Conservation (phyloP, 2,113 vertebrate species). For the Pelecanoides urinatrix region DNA sequence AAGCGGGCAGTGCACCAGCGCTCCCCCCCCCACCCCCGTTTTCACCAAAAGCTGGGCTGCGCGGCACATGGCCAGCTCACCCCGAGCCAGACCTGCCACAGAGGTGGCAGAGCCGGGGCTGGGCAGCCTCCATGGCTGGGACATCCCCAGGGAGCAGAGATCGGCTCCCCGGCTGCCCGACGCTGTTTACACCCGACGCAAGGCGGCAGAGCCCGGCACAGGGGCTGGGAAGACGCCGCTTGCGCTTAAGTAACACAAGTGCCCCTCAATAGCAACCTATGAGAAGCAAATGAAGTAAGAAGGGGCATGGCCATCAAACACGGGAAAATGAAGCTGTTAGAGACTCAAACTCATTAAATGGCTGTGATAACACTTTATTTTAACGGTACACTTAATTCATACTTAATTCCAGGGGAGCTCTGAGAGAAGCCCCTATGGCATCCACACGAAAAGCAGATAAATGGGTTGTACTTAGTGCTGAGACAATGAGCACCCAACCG, state of each 20-base stretch:
- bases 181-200: not conserved
- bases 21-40: accelerated
- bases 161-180: not conserved
- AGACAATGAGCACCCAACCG: not conserved
- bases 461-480: not conserved
- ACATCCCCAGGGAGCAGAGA: not conserved
- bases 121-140: not conserved
- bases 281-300: not conserved
- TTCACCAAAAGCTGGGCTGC: too few relatives aligned
- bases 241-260: not conserved
- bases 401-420: not conserved
- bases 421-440: not conserved
- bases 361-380: slow-evolving; percentile 8
- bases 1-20: accelerated
- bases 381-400: slow-evolving; percentile 46
- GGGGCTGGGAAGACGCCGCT: not conserved
- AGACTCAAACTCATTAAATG: not conserved
- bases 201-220: not conserved
- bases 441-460: not conserved
- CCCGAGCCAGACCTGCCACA: not conserved
- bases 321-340: not conserved
- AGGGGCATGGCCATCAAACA: not conserved
- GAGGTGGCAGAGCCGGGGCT: not conserved
- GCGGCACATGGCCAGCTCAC: accelerated
- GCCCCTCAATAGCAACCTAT: not conserved